Evolutionary conservation across 2,113 vertebrate genomes (phyloP).

Genomic region (Daphoenositta chrysoptera): DNA sequence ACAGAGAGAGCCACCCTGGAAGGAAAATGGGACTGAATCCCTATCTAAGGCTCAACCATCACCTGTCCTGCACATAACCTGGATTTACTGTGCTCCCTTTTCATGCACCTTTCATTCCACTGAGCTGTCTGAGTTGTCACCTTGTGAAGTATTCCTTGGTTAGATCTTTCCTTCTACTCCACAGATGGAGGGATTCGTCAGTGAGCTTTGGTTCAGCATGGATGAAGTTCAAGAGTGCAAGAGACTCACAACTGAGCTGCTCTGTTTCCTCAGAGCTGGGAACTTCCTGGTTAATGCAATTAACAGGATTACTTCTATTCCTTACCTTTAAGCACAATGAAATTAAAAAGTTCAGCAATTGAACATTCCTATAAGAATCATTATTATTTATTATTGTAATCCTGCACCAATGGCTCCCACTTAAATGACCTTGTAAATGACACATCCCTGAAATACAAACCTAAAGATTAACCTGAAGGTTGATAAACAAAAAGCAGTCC

Average conservation of each 20-base stretch:
- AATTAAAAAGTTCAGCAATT: background rate
- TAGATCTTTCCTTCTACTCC: background rate
- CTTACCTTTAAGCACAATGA: background rate
- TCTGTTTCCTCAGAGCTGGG: background rate
- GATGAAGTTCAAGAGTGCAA: background rate
- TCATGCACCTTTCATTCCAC: too few relatives aligned
- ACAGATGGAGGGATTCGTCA: background rate
- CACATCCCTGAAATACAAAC: background rate
- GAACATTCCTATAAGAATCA: background rate
- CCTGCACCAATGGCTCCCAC: background rate
- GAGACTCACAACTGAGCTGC: background rate
- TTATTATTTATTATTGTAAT: background rate
- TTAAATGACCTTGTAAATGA: background rate
- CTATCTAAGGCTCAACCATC: background rate
- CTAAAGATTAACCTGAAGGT: background rate
- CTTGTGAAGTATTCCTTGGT: background rate
- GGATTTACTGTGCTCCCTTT: background rate
- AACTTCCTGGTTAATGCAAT: background rate
- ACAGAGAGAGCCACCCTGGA: background rate
- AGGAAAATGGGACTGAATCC: background rate
- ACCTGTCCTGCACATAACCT: background rate
- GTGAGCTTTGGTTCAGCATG: background rate
- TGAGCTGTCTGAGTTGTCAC: background rate
- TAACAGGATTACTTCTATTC: background rate
- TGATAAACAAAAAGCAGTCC: background rate